Percentiles rank a stretch among this genome's conserved stretches.
phyloP scores from a whole-genome alignment of 2,888 invertebrate species.

The Nineta flava region DNA sequence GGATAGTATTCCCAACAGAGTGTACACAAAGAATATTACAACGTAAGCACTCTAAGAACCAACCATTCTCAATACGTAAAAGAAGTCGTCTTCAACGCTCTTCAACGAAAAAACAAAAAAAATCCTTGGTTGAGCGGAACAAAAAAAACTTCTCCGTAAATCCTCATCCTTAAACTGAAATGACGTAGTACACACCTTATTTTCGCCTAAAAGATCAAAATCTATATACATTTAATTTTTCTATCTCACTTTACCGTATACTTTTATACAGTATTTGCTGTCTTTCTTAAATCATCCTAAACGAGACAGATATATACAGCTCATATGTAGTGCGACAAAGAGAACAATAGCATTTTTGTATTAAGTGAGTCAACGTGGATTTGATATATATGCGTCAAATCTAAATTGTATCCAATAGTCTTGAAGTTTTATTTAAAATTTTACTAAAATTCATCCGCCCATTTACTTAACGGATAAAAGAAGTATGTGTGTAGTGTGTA shows the following conservation, averaged over 20 bases:
- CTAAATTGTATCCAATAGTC: not conserved
- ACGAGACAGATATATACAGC: not conserved
- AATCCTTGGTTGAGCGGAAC: no score
- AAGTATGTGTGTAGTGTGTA: not conserved
- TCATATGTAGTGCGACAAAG: not conserved
- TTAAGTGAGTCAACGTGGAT: slow-evolving; percentile 10
- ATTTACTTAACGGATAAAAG: slow-evolving; percentile 27
- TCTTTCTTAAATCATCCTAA: not conserved
- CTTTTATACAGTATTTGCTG: not conserved
- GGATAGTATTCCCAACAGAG: no score
- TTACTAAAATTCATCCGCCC: slow-evolving; percentile 19
- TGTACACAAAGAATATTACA: no score
- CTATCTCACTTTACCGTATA: no score
- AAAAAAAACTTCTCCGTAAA: no score
- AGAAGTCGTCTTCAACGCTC: no score
- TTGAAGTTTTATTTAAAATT: not conserved
- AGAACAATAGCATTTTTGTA: not conserved
- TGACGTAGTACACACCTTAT: no score
- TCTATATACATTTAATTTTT: no score
- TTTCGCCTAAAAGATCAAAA: no score
- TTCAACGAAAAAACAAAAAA: no score
- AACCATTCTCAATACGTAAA: no score
- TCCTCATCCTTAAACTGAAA: no score
- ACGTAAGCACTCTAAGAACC: not conserved
- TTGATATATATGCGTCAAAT: slow-evolving; percentile 10